These are phyloP conservation scores for Fundulus diaphanus DNA, from an alignment of 2,797 vertebrate species.

Conservation along the genomic window DNA sequence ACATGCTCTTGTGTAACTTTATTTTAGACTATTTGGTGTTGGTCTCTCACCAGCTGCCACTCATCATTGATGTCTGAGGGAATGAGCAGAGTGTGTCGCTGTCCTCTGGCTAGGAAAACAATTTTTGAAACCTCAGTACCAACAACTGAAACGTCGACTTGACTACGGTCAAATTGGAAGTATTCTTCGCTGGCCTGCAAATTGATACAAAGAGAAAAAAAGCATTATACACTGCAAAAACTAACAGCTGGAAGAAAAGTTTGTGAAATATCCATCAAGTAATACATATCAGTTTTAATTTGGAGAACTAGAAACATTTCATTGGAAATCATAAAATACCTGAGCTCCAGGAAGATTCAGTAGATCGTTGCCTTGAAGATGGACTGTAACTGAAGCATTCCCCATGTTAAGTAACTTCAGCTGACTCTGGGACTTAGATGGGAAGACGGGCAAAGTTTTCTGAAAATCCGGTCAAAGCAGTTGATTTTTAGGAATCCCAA, in stretches of 20 bases:
- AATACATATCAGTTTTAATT: neutral
- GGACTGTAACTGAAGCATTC: slow-evolving; percentile 45
- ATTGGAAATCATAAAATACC: slow-evolving; percentile 46
- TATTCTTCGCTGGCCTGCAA: slow-evolving; percentile 73
- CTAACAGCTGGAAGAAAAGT: neutral
- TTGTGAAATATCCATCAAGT: neutral
- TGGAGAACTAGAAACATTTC: neutral
- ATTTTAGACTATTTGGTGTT: neutral
- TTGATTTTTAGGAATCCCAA: slow-evolving; percentile 1
- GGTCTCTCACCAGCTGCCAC: slow-evolving; percentile 58
- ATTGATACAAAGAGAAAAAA: slow-evolving; percentile 3
- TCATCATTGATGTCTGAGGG: slow-evolving; percentile 19
- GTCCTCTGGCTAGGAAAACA: slow-evolving; percentile 34
- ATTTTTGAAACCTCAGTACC: fast-evolving
- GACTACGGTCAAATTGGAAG: slow-evolving; percentile 56
- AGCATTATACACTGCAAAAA: neutral
- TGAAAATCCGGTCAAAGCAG: slow-evolving; percentile 60
- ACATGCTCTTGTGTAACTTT: neutral
- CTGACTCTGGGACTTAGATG: slow-evolving; percentile 81
- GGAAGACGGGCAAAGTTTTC: slow-evolving; percentile 90
- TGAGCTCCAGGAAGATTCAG: slow-evolving; percentile 50
- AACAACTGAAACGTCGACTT: slow-evolving; percentile 32
- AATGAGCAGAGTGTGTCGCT: slow-evolving; percentile 76
- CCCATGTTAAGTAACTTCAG: slow-evolving; percentile 88
- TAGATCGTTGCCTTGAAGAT: slow-evolving; percentile 1